Evolutionary conservation across 2,888 invertebrate genomes (phyloP), one percentile per base, ranked within the genome.

Genomic region (Plebejus argus): DNA sequence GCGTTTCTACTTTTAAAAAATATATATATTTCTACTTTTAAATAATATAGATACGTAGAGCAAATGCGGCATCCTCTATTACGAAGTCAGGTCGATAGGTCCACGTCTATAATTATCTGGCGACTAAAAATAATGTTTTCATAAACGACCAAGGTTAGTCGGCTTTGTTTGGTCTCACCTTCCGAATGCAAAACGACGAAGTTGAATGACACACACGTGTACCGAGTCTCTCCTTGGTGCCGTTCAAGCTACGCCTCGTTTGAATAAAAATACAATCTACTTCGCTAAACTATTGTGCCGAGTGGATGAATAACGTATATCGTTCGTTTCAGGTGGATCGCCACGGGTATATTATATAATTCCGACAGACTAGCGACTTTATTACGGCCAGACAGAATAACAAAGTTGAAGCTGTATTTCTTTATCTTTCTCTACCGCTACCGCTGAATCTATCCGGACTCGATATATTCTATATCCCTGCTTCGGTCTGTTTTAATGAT

Each of bases 261-360:
- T 85, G 82, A 86, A 85, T 86, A 85, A 85, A 85, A 84, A 84
- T 83, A 84, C 84, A 83, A 84, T 83, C 83, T 82, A 83, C 82
- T 83, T 80, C 80, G 76, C 78, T 79, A 80, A 81, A 80, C 78
- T 79, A 80, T 79, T 79, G 76, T 77, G 79, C 80, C 80, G 61
- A 61, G 56, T 53, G 15, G 71, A 79, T 79, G 79, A 79, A 80
- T 83, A 80, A 71, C 76, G 76, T 79, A 78, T 76, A n/a, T 76
- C 39, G 53, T 78, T 77, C 74, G 56, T 20, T 77, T 76, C 78
- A 78, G 78, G 78, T 78, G 76, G 66, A 76, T 79, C 70, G 49
- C 76, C 76, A 70, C 76, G 56, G 58, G 45, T 35, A 61, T 70
- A 45, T 75, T 53, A 66, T 74, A 53, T 53, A 74, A 53, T 74